phyloP scores from a whole-genome alignment of 2,113 vertebrate species.

The Chaetops frenatus region DNA sequence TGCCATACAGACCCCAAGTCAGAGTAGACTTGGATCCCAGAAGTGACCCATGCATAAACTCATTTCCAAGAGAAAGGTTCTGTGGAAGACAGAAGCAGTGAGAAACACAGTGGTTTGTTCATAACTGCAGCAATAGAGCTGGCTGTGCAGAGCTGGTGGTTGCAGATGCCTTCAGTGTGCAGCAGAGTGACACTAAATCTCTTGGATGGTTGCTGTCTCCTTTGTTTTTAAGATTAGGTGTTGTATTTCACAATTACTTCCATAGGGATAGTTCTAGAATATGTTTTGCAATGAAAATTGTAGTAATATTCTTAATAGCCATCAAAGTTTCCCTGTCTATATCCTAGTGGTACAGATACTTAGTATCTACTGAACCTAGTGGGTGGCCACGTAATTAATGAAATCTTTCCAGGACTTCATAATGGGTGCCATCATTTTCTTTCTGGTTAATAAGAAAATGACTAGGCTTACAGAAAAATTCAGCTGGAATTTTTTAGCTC shows the following conservation, averaged over 20 bases:
- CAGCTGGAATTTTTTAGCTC: not conserved
- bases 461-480: not conserved
- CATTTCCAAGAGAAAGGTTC: not conserved
- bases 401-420: not conserved
- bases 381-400: not conserved
- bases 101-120: not conserved
- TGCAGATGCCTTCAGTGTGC: not conserved
- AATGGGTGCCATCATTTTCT: not conserved
- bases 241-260: not conserved
- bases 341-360: not conserved
- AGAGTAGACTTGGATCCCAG: not conserved
- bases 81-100: not conserved
- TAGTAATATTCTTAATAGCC: not conserved
- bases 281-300: not conserved
- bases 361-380: not conserved
- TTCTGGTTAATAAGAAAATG: constrained; percentile 11
- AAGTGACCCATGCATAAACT: not conserved
- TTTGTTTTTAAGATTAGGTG: not conserved
- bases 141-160: not conserved
- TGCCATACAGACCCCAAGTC: not conserved
- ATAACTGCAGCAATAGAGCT: not conserved
- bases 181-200: not conserved
- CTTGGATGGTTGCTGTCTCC: not conserved
- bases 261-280: not conserved
- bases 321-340: not conserved